These are phyloP conservation scores for Orthosia incerta DNA, from an alignment of 2,888 invertebrate genomes.

Conservation along the genomic window DNA sequence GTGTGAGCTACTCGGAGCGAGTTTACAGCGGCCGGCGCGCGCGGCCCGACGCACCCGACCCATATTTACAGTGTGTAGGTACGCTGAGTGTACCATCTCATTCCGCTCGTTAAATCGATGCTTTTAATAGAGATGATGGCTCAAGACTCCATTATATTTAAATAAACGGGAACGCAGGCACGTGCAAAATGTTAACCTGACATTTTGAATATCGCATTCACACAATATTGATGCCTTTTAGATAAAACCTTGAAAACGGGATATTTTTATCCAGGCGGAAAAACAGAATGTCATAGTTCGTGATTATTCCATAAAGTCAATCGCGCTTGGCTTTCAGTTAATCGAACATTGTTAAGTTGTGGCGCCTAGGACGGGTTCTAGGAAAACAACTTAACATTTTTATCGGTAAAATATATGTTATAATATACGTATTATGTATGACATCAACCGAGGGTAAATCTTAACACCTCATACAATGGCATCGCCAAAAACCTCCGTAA, in stretches of 20 bases:
- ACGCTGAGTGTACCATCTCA: conserved; percentile 78
- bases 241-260: conserved; percentile 57
- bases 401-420: conserved; percentile 19
- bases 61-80: conserved; percentile 77
- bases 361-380: conserved; percentile 9
- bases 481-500: conserved; percentile 78
- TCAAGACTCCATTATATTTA: conserved; percentile 82
- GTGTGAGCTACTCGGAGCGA: conserved; percentile 68
- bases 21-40: conserved; percentile 70
- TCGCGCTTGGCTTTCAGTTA: background rate
- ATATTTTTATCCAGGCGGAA: conserved; percentile 66
- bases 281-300: conserved; percentile 67
- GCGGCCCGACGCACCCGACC: conserved; percentile 74
- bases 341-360: conserved; percentile 4
- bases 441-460: conserved; percentile 52
- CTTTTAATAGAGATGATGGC: conserved; percentile 88
- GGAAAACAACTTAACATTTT: conserved; percentile 1
- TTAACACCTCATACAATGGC: conserved; percentile 47
- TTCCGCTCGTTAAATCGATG: conserved; percentile 87
- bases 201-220: conserved; percentile 71
- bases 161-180: conserved; percentile 77
- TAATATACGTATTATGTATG: conserved; percentile 31
- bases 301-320: conserved; percentile 37
- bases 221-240: conserved; percentile 57
- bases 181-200: conserved; percentile 80